Conservation (phyloP, 2,113 vertebrate species). For the Gnathonemus echidnorhynchus region DNA sequence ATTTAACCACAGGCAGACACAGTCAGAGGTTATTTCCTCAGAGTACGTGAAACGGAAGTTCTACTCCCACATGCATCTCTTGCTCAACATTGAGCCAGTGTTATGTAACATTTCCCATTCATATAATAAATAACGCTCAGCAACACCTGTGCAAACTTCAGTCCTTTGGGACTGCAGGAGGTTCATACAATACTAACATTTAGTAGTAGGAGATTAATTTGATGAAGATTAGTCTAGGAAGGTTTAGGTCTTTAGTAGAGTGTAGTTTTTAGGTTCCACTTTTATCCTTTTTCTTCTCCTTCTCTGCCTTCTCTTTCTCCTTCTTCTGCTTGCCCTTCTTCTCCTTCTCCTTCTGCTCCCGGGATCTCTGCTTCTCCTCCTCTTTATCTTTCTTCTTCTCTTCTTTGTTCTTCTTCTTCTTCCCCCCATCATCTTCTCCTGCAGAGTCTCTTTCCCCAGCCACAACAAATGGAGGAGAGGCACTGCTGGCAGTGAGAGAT, state of each 20-base stretch:
- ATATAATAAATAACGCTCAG: not conserved
- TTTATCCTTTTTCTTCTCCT: constrained; percentile 55
- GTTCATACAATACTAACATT: not conserved
- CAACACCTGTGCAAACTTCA: not conserved
- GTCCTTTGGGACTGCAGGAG: not conserved
- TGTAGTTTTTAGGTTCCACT: constrained; percentile 30
- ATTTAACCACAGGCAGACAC: not conserved
- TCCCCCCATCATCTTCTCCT: constrained; percentile 35
- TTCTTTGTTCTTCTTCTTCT: constrained; percentile 45
- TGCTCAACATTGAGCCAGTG: not conserved
- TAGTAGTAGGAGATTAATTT: not conserved
- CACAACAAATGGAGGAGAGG: constrained; percentile 49
- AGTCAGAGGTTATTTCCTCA: not conserved
- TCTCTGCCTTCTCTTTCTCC: constrained; percentile 55
- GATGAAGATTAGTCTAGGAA: not conserved
- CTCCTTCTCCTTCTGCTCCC: constrained; percentile 49
- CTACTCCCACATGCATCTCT: not conserved
- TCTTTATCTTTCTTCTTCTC: constrained; percentile 49
- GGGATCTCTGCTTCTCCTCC: constrained; percentile 35
- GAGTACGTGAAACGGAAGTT: not conserved
- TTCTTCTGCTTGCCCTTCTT: constrained; percentile 42
- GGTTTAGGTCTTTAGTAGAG: not conserved
- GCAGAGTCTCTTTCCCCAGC: constrained; percentile 26
- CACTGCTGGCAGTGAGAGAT: constrained; percentile 75
- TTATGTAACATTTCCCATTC: not conserved